phyloP scores from a whole-genome alignment of 2,888 invertebrate species.

The Mylabris sibirica region DNA sequence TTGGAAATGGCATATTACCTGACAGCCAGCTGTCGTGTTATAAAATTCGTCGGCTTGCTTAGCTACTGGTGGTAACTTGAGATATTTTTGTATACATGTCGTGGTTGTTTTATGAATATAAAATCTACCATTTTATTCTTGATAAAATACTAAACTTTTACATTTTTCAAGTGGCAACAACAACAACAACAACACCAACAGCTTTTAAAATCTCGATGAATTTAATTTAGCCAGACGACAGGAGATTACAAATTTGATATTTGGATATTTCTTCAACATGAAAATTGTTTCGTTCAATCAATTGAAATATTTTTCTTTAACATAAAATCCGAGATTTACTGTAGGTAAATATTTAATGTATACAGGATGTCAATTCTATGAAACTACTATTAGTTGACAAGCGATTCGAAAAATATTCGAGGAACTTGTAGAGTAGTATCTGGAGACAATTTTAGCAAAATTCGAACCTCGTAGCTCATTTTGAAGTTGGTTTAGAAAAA shows the following conservation, averaged over 20 bases:
- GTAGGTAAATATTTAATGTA: neutral
- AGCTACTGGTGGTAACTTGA: conserved; percentile 16
- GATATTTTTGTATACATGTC: conserved; percentile 5
- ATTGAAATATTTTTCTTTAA: neutral
- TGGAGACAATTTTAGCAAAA: no score
- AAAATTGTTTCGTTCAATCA: neutral
- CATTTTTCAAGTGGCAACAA: conserved; percentile 27
- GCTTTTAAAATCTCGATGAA: conserved; percentile 31
- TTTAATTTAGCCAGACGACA: conserved; percentile 30
- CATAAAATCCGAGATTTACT: no score
- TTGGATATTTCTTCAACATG: neutral
- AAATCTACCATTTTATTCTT: conserved; percentile 28
- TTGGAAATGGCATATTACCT: conserved; percentile 25
- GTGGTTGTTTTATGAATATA: conserved; percentile 30
- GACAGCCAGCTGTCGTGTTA: conserved; percentile 33
- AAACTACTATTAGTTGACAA: no score
- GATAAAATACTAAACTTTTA: conserved; percentile 23
- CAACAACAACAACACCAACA: conserved; percentile 26
- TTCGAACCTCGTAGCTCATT: no score
- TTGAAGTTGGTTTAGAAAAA: no score
- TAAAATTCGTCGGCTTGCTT: conserved; percentile 23
- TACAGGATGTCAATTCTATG: no score
- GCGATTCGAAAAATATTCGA: no score
- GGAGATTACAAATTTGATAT: neutral
- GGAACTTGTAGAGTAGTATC: no score